phyloP scores from a whole-genome alignment of 2,113 vertebrate genomes.

The Probosciger aterrimus region DNA sequence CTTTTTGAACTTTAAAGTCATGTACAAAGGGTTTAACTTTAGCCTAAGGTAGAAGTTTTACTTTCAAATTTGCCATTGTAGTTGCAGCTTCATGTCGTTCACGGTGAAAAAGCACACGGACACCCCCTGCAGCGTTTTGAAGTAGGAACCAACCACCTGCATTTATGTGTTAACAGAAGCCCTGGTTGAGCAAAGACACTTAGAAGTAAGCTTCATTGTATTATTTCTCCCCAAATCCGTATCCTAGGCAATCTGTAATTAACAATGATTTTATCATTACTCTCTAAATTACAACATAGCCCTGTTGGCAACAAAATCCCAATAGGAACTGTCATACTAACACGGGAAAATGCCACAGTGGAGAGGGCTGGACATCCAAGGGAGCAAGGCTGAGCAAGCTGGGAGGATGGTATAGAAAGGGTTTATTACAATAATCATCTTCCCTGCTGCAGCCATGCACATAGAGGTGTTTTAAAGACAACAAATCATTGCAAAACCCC shows the following conservation, averaged over 20 bases:
- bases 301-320: neutral
- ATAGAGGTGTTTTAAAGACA: neutral
- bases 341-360: neutral
- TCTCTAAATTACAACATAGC: neutral
- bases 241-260: neutral
- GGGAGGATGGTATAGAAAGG: neutral
- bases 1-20: slow-evolving; percentile 35
- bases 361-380: neutral
- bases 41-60: slow-evolving; percentile 32
- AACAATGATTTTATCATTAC: neutral
- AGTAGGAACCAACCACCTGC: slow-evolving; percentile 22
- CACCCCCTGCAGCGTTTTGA: slow-evolving; percentile 16
- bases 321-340: neutral
- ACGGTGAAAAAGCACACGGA: neutral
- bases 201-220: neutral
- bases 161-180: slow-evolving; percentile 48
- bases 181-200: slow-evolving; percentile 23
- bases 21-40: slow-evolving; percentile 51
- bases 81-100: neutral
- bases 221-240: neutral
- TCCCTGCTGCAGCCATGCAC: neutral
- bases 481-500: neutral
- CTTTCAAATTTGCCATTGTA: slow-evolving; percentile 47
- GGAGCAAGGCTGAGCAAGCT: neutral
- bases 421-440: neutral